phyloP scores from a whole-genome alignment of 1,140 invertebrate genomes.

The Anoplophora glabripennis region DNA sequence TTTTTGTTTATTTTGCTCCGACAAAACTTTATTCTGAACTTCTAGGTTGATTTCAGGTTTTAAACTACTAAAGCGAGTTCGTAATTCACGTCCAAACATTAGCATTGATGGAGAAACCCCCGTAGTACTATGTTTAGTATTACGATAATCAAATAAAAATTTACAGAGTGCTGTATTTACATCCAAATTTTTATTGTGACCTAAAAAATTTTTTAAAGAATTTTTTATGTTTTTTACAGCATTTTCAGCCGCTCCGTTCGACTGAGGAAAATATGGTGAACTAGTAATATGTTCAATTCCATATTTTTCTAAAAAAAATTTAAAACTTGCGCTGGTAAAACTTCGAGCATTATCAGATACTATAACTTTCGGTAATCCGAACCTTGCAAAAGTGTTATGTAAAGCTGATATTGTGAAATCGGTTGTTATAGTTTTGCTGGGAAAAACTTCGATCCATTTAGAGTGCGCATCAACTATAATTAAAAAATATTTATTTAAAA shows the following conservation, averaged over 20 bases:
- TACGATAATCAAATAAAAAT: slow-evolving; percentile 26
- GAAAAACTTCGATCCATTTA: slow-evolving; percentile 16
- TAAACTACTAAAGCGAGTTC: background rate
- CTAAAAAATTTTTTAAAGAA: slow-evolving; percentile 35
- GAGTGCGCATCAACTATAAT: slow-evolving; percentile 12
- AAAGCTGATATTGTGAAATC: background rate
- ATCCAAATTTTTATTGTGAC: slow-evolving; percentile 5
- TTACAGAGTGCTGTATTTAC: slow-evolving; percentile 7
- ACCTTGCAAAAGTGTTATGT: slow-evolving; percentile 23
- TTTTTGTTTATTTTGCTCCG: background rate
- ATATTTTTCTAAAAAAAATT: slow-evolving; percentile 37
- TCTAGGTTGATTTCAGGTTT: background rate
- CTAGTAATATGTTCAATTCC: slow-evolving; percentile 38
- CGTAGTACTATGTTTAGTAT: background rate
- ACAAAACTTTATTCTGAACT: background rate
- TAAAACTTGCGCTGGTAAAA: slow-evolving; percentile 38
- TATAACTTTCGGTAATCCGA: slow-evolving; percentile 40
- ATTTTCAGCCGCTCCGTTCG: slow-evolving; percentile 47
- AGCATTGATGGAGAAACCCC: slow-evolving; percentile 1
- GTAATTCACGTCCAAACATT: slow-evolving; percentile 1
- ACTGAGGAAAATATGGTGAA: slow-evolving; percentile 42
- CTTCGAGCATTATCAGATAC: slow-evolving; percentile 44
- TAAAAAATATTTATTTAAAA: slow-evolving; percentile 10
- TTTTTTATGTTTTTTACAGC: slow-evolving; percentile 47
- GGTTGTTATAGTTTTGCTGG: slow-evolving; percentile 2